Evolutionary conservation across 2,888 invertebrate species (phyloP).

Genomic region (Epinotia bilunana): DNA sequence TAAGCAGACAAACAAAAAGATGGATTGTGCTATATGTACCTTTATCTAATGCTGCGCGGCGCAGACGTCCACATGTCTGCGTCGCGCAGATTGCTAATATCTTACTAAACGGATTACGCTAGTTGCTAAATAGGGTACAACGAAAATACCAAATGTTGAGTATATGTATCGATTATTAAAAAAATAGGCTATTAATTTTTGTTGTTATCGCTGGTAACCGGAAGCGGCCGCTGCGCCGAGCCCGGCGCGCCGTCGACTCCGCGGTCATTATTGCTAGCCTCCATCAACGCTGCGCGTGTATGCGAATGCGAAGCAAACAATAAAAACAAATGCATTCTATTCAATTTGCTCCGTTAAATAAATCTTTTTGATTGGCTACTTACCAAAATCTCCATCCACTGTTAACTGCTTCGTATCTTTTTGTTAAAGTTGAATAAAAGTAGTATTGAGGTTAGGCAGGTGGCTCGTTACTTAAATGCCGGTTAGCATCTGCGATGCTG

Average conservation of each 20-base stretch:
- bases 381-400: background rate
- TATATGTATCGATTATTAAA: constrained; percentile 12
- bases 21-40: too few relatives aligned
- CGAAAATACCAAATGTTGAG: constrained; percentile 10
- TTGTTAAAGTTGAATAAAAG: background rate
- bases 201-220: constrained; percentile 40
- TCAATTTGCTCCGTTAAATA: background rate
- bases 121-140: constrained; percentile 5
- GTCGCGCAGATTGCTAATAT: background rate
- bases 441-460: background rate
- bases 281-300: constrained; percentile 8
- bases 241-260: background rate
- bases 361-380: constrained; percentile 1
- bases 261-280: constrained; percentile 6
- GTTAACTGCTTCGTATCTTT: background rate
- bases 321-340: background rate
- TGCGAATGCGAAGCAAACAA: background rate
- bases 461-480: background rate
- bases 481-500: background rate
- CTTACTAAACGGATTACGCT: background rate
- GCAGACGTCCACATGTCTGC: background rate
- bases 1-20: too few relatives aligned
- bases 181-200: constrained; percentile 37
- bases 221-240: constrained; percentile 35
- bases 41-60: background rate